Base-by-base conservation (phyloP, 1,140 invertebrate species). In the Drosophila tropicalis region DNA sequence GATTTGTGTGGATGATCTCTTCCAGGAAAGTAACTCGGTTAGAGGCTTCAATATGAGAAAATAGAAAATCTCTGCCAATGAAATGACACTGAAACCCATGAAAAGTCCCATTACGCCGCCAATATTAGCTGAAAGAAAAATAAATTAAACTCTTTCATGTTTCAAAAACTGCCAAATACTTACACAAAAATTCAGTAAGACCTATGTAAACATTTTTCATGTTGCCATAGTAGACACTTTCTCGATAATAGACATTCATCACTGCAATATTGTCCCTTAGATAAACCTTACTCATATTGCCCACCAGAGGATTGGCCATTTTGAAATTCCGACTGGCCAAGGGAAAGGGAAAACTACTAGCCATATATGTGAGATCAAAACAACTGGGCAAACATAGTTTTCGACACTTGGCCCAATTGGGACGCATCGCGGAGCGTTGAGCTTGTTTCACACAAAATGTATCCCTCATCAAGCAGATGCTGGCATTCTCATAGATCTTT, bases 41-140 rank as follows among this genome's bases (percentile, higher is more conserved):
- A 91, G 56, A 5, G 90, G 90, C 13, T 94, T 92, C 7, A 96
- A 73, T 0, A 95, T 93, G 4, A 94, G 40, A 79, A 95, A 96
- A 90, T 96, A 97, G 0, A 96, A 22, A 10, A 96, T 93, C 93
- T 97, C 96, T 3, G 96, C 93, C 3, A 94, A 92, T 62, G 96
- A 97, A 71, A 97, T 93, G 74, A 96, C 94, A 87, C 96, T 97
- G 86, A 97, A 97, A 1, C 96, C 96, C 93, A 97, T 93, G 85
- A 96, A 97, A 0, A 97, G 92, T 7, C 96, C 96, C n/a, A 97
- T 93, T 19, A 97, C 92, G 9, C 96, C 96, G 39, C 96, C 96
- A 4, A 95, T 95, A 82, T 95, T 96, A 1, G 96, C 96, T 96
- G 87, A 51, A 70, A 34, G 0, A 92, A 93, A 92, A 93, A 67